Base-by-base conservation (phyloP, 1,140 invertebrate species). In the Tetramorium simillimum region DNA sequence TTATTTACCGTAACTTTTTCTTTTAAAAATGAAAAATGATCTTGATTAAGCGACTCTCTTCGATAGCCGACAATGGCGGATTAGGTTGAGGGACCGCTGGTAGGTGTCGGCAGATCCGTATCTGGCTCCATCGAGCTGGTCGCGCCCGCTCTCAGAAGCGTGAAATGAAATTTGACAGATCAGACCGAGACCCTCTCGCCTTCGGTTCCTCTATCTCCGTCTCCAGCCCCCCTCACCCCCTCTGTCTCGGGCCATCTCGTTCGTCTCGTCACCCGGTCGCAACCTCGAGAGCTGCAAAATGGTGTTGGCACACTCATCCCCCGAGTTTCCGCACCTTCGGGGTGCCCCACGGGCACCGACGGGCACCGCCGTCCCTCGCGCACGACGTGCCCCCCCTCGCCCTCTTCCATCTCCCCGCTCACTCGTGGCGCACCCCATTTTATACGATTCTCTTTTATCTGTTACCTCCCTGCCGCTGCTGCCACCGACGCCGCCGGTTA, bases 391-490 rank as follows among this genome's bases (percentile, higher is more conserved):
- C 24, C 70, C 70, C 86, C 81, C 76, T 88, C 89, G 56, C 85
- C 75, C 58, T 77, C 81, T 87, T 75, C 75, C 89, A 78, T 70
- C 70, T 24, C 5, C 58, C 16, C 49, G 60, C 76, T 78, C 78
- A 21, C 40, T 16, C 76, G 43, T 88, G 88, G 86, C 89, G 88
- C 90, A 91, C 93, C 94, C 93, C 89, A 93, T 94, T 95, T 94
- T 95, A 94, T 95, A 95, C 93, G 93, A 95, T 95, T 95, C 95
- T 94, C 94, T 95, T 95, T 95, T 95, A 95, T 95, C 94, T 93
- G 93, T 92, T 91, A 92, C 90, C 92, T 92, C 93, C 90, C 92
- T 91, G 88, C 90, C 89, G 51, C 51, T 51, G 21, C 65, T 21
- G 37, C 76, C 60, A 33, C 62, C 77, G 24, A 18, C 76, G 67